Base-by-base conservation (phyloP, 1,140 invertebrate genomes). In the Drosophila ambigua region DNA sequence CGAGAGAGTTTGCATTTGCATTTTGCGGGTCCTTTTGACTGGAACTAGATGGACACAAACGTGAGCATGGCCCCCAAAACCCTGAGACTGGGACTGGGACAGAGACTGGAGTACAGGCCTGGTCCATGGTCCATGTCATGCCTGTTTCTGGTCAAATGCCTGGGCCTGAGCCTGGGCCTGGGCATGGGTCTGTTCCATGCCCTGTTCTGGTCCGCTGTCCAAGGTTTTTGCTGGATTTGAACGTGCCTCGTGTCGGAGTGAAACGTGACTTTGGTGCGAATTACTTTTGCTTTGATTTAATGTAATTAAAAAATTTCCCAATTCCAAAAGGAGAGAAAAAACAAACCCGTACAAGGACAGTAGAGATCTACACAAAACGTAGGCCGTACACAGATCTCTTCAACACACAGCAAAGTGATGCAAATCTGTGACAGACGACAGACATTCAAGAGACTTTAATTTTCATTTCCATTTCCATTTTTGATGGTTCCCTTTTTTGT, bases 251-350 rank as follows among this genome's bases (percentile, higher is more conserved):
- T 66, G 55, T 63, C 58, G 65, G 46, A 57, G 41, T 71, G 51
- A 52, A 71, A 90, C 87, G 87, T 90, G 87, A 90, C 87, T 90
- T 80, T 90, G 82, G 65, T 90, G 72, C 79, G 88, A 90, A 90
- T 90, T 90, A 87, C 82, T 82, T 80, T 77, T 90, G 73, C 82
- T 77, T 90, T 87, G 73, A 90, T 90, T 90, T 90, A 90, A 90
- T 90, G 73, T 90, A 90, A 90, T 90, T 90, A 78, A 80, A 87
- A 78, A 90, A 68, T 87, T 87, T 79, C 45, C 67, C 68, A 84
- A 73, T 74, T 71, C 44, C 57, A 54, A 74, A 62, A 72, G n/a
- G 58, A 5, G 35, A 55, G 46, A 59, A 58, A 50, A 54, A 51
- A 62, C 54, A 48, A 48, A 28, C 35, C 20, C 8, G 28, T 8